Evolutionary conservation across 2,888 invertebrate species (phyloP).

Genomic region (Eudemis profundana): DNA sequence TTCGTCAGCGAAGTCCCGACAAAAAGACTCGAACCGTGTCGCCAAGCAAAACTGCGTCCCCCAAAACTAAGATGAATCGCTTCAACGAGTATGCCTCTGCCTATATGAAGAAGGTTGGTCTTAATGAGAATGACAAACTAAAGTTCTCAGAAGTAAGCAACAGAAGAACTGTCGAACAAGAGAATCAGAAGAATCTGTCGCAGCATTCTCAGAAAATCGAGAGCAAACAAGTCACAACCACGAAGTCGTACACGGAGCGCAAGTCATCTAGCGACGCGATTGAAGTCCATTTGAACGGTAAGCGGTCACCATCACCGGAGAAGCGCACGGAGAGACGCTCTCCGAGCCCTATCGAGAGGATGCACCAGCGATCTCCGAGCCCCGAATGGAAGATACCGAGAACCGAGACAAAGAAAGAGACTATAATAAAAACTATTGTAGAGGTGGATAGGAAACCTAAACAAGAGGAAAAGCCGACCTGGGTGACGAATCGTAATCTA

Average conservation of each 20-base stretch:
- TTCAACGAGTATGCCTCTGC: constrained; percentile 80
- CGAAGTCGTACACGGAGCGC: constrained; percentile 61
- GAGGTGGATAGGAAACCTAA: constrained; percentile 69
- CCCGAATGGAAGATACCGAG: constrained; percentile 62
- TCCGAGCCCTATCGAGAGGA: constrained; percentile 53
- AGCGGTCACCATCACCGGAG: constrained; percentile 69
- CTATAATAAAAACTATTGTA: constrained; percentile 66
- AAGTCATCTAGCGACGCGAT: constrained; percentile 69
- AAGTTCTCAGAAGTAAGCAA: constrained; percentile 60
- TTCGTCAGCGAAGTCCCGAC: constrained; percentile 72
- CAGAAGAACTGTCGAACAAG: constrained; percentile 58
- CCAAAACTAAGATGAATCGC: constrained; percentile 72
- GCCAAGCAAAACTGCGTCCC: constrained; percentile 64
- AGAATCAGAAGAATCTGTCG: constrained; percentile 53
- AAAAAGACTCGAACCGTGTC: constrained; percentile 70
- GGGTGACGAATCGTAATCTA: constrained; percentile 86
- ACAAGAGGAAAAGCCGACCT: constrained; percentile 85
- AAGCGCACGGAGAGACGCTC: constrained; percentile 56
- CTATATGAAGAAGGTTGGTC: constrained; percentile 80
- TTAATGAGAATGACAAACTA: constrained; percentile 68
- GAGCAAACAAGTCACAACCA: constrained; percentile 57
- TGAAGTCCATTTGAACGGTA: constrained; percentile 68
- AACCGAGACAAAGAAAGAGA: constrained; percentile 66
- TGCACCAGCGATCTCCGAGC: constrained; percentile 66
- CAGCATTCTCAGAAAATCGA: constrained; percentile 49